These are phyloP conservation scores for Aegypius monachus DNA, from an alignment of 2,113 vertebrate species.

Conservation along the genomic window DNA sequence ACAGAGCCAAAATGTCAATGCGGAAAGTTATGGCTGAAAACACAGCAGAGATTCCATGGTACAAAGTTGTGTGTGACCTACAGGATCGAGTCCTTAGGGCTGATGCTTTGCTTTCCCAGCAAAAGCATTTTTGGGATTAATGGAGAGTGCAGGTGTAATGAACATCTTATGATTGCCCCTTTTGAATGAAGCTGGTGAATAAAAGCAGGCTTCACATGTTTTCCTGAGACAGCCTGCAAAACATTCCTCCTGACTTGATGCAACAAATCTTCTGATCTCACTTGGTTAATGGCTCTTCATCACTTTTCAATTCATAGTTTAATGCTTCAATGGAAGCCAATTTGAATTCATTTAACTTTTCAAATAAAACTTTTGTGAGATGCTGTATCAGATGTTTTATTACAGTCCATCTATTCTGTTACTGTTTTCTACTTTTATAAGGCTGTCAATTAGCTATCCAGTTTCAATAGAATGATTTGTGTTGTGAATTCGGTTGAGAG, in stretches of 20 bases:
- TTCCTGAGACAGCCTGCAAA: background rate
- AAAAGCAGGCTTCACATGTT: background rate
- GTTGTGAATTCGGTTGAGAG: constrained; percentile 27
- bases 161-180: background rate
- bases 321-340: constrained; percentile 51
- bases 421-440: constrained; percentile 7
- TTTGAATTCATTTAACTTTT: constrained; percentile 58
- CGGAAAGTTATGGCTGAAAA: background rate
- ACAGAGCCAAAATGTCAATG: background rate
- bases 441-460: constrained; percentile 37
- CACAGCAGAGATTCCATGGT: background rate
- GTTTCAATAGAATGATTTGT: constrained; percentile 45
- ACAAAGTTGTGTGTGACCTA: background rate
- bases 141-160: background rate
- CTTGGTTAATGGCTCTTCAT: constrained; percentile 51
- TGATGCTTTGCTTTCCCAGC: background rate
- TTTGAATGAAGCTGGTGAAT: background rate
- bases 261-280: constrained; percentile 5
- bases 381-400: constrained; percentile 53
- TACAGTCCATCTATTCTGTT: constrained; percentile 47
- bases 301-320: constrained; percentile 53
- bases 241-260: background rate
- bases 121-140: background rate
- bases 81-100: background rate
- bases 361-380: constrained; percentile 55